Conservation (phyloP, 2,797 vertebrate species). For the Hydrophis major region DNA sequence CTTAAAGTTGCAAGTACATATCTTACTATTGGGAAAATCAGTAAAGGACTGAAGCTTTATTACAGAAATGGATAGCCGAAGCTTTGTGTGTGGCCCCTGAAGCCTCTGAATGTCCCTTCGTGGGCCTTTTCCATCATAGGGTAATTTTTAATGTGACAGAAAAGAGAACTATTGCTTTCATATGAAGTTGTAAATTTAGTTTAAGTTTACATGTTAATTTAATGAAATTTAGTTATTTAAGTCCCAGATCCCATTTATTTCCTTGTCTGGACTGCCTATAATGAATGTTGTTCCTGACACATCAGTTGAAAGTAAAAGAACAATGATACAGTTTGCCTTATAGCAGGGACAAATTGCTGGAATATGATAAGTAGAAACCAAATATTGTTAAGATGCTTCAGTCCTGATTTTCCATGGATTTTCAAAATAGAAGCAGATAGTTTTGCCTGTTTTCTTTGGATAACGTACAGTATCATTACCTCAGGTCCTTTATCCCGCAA, state of each 20-base stretch:
- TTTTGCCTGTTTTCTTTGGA: background rate
- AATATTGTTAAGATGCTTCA: background rate
- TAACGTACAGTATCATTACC: background rate
- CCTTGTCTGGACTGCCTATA: background rate
- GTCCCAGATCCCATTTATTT: background rate
- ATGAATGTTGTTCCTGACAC: background rate
- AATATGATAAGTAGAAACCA: constrained; percentile 4
- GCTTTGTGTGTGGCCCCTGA: background rate
- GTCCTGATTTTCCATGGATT: background rate
- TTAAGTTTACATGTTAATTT: background rate
- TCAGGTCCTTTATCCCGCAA: background rate
- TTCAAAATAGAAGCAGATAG: background rate
- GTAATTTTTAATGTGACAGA: background rate
- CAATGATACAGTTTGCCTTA: background rate
- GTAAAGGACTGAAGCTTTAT: background rate
- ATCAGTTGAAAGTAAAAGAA: background rate
- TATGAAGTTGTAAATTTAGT: background rate
- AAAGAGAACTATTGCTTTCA: background rate
- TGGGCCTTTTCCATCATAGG: background rate
- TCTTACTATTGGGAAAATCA: background rate
- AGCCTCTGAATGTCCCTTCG: background rate
- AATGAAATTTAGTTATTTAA: background rate
- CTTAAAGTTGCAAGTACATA: background rate
- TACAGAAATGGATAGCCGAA: background rate
- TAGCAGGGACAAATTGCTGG: background rate